Percentiles rank a stretch among this genome's conserved stretches.
phyloP scores from a whole-genome alignment of 2,797 vertebrate genomes.

The Tapirus indicus region DNA sequence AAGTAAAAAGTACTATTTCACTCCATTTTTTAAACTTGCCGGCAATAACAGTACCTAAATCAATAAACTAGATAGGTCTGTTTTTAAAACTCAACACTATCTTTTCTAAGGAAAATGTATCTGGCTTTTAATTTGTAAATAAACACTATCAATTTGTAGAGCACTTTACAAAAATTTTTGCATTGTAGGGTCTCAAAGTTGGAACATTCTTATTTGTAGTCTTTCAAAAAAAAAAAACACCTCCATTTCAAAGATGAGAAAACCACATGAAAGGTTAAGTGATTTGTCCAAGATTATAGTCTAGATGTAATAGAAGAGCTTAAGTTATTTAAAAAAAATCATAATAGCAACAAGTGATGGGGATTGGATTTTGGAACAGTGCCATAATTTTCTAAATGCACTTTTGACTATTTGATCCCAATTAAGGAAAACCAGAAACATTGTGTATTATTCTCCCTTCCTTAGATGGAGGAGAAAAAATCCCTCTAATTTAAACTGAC shows the following conservation, averaged over 20 bases:
- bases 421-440: neutral
- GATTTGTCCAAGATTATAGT: neutral
- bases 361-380: neutral
- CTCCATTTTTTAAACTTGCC: neutral
- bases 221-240: neutral
- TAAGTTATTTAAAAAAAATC: neutral
- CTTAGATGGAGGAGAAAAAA: neutral
- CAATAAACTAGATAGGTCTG: neutral
- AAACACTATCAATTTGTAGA: neutral
- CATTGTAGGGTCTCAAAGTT: neutral
- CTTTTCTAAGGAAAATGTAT: neutral
- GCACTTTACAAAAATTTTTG: neutral
- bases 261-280: neutral
- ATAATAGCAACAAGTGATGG: neutral
- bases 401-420: neutral
- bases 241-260: conserved; percentile 36
- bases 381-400: neutral
- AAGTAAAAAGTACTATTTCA: neutral
- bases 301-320: neutral
- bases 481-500: neutral
- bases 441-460: neutral
- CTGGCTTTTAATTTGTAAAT: conserved; percentile 54
- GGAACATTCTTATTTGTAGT: neutral
- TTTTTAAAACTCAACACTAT: conserved; percentile 22
- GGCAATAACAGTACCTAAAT: neutral